A percentile compares a stretch with the other conserved stretches of the same genome.
phyloP scores from a whole-genome alignment of 2,888 invertebrate species.

The Hydropsyche betteni region DNA sequence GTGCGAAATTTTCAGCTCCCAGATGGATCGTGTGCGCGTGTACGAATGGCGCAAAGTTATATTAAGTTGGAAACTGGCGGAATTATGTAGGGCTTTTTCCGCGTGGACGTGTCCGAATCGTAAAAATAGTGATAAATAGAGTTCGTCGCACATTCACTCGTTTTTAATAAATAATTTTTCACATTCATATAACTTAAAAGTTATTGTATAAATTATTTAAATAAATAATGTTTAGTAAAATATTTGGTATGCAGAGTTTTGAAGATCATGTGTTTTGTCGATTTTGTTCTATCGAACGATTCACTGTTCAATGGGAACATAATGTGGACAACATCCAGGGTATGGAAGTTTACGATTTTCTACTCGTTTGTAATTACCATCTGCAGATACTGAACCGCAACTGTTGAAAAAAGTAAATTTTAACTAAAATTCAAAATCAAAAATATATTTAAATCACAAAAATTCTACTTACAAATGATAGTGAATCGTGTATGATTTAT shows the following conservation, averaged over 20 bases:
- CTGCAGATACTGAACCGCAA: slow-evolving; percentile 1
- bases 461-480: slow-evolving; percentile 5
- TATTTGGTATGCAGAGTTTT: slow-evolving; percentile 19
- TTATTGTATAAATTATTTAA: slow-evolving; percentile 3
- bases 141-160: neutral
- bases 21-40: no score
- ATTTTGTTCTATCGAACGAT: slow-evolving; percentile 4
- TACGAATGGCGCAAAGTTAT: no score
- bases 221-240: slow-evolving; percentile 5
- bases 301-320: neutral
- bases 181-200: no score
- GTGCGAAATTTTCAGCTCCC: no score
- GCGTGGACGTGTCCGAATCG: no score
- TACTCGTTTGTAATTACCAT: neutral
- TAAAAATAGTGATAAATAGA: no score
- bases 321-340: slow-evolving; percentile 39
- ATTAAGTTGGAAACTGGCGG: no score
- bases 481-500: neutral
- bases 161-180: slow-evolving; percentile 6
- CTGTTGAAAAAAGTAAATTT: slow-evolving; percentile 1
- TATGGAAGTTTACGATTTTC: slow-evolving; percentile 14
- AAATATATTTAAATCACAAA: no score
- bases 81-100: no score
- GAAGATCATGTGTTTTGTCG: neutral
- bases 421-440: no score